phyloP scores from a whole-genome alignment of 2,797 vertebrate species.

The Hoplostethus atlanticus region DNA sequence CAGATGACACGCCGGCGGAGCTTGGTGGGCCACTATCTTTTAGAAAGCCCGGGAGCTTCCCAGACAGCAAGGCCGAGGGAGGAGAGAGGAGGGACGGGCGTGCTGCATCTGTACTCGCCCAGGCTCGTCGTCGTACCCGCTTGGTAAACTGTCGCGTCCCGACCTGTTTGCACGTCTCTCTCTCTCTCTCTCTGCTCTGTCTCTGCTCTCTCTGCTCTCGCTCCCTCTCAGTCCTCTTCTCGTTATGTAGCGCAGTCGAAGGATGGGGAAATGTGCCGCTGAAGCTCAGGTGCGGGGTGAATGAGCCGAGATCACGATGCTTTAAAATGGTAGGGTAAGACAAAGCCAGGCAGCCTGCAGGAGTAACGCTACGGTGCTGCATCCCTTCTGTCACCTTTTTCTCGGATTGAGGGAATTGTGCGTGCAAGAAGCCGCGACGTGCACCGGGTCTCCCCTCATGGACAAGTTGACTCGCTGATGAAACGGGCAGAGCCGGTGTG shows the following conservation, averaged over 20 bases:
- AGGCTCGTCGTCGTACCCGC: slow-evolving; percentile 69
- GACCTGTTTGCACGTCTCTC: slow-evolving; percentile 37
- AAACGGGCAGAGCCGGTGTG: slow-evolving; percentile 63
- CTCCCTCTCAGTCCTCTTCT: neutral
- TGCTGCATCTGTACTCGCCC: slow-evolving; percentile 74
- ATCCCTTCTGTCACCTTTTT: slow-evolving; percentile 45
- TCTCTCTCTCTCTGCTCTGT: slow-evolving; percentile 2
- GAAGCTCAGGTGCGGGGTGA: slow-evolving; percentile 46
- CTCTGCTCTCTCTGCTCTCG: too few relatives aligned
- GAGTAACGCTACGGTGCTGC: slow-evolving; percentile 30
- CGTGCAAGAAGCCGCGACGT: neutral
- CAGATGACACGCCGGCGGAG: slow-evolving; percentile 69
- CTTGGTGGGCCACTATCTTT: slow-evolving; percentile 45
- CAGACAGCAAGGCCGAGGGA: slow-evolving; percentile 49
- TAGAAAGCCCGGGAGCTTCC: slow-evolving; percentile 46
- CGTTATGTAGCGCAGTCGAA: slow-evolving; percentile 42
- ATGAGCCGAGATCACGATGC: slow-evolving; percentile 66
- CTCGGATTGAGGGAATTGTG: neutral
- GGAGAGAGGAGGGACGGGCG: slow-evolving; percentile 59
- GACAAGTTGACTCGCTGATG: slow-evolving; percentile 56
- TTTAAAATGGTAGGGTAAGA: slow-evolving; percentile 61
- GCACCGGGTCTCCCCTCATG: slow-evolving; percentile 16
- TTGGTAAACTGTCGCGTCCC: slow-evolving; percentile 74
- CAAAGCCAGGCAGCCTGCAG: slow-evolving; percentile 63
- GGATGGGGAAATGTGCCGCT: slow-evolving; percentile 43